Evolutionary conservation across 2,888 invertebrate species (phyloP).

Genomic region (Mamestra brassicae): DNA sequence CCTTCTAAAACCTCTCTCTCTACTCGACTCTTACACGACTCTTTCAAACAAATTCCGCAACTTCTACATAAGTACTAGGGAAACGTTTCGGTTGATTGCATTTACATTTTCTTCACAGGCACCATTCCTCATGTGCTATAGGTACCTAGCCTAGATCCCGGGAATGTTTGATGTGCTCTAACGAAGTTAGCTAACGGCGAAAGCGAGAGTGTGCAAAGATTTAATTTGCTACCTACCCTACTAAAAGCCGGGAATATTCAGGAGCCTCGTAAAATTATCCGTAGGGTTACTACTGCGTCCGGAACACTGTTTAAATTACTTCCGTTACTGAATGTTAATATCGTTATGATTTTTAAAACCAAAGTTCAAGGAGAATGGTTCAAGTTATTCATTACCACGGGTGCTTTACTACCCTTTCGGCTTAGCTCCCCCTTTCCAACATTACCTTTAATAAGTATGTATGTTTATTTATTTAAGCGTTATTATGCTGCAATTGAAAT

Average conservation of each 20-base stretch:
- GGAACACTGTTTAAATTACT: slow-evolving; percentile 24
- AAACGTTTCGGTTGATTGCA: slow-evolving; percentile 55
- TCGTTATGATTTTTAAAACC: slow-evolving; percentile 29
- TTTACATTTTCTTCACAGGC: slow-evolving; percentile 42
- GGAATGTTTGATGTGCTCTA: slow-evolving; percentile 36
- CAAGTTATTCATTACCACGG: slow-evolving; percentile 24
- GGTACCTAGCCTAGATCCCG: slow-evolving; percentile 4
- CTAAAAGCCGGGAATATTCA: slow-evolving; percentile 25
- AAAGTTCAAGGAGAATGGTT: slow-evolving; percentile 35
- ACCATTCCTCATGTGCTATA: slow-evolving; percentile 34
- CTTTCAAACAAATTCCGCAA: too few species aligned
- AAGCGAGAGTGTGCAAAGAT: slow-evolving; percentile 32
- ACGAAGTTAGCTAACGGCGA: slow-evolving; percentile 38
- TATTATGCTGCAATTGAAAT: neutral
- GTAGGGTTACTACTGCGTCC: neutral
- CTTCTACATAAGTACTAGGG: neutral
- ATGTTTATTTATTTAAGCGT: slow-evolving; percentile 25
- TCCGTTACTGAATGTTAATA: slow-evolving; percentile 32
- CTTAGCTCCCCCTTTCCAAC: slow-evolving; percentile 11
- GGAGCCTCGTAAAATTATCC: slow-evolving; percentile 13
- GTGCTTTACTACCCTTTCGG: slow-evolving; percentile 14
- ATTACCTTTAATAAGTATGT: neutral
- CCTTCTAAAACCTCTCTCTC: too few species aligned
- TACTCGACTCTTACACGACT: too few species aligned
- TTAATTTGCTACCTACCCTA: slow-evolving; percentile 31